phyloP scores from a whole-genome alignment of 2,888 invertebrate species.

The Melipona bicolor region DNA sequence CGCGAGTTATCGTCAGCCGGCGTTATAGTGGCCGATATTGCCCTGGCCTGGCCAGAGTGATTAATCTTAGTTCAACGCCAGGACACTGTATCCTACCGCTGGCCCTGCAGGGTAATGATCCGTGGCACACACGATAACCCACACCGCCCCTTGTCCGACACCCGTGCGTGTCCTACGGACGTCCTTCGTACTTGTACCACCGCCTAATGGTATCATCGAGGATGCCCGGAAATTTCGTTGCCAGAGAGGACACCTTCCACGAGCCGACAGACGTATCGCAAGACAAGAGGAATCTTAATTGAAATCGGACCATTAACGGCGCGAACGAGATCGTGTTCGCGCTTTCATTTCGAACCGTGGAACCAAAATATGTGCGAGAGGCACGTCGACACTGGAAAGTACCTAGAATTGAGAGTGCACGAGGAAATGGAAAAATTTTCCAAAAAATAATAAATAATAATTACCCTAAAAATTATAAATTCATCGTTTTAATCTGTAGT shows the following conservation, averaged over 20 bases:
- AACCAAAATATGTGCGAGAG: no score
- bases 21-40: constrained; percentile 77
- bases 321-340: background rate
- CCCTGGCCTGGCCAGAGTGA: constrained; percentile 74
- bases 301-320: constrained; percentile 18
- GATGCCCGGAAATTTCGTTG: constrained; percentile 64
- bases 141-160: constrained; percentile 56
- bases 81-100: constrained; percentile 62
- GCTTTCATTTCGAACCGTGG: no score
- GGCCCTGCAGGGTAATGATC: constrained; percentile 82
- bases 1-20: constrained; percentile 71
- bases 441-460: no score
- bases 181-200: constrained; percentile 61
- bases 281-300: constrained; percentile 25
- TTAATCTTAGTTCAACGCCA: constrained; percentile 78
- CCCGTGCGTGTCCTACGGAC: constrained; percentile 60
- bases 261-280: background rate
- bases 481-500: no score
- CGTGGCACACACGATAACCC: constrained; percentile 83
- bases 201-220: constrained; percentile 67
- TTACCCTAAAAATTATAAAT: no score
- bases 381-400: no score
- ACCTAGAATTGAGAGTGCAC: no score
- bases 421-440: no score
- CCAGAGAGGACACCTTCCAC: constrained; percentile 35